Percentiles rank a stretch among this genome's conserved stretches.
These are phyloP conservation scores for Strix aluco DNA, from an alignment of 2,113 vertebrate genomes.

Conservation along the genomic window DNA sequence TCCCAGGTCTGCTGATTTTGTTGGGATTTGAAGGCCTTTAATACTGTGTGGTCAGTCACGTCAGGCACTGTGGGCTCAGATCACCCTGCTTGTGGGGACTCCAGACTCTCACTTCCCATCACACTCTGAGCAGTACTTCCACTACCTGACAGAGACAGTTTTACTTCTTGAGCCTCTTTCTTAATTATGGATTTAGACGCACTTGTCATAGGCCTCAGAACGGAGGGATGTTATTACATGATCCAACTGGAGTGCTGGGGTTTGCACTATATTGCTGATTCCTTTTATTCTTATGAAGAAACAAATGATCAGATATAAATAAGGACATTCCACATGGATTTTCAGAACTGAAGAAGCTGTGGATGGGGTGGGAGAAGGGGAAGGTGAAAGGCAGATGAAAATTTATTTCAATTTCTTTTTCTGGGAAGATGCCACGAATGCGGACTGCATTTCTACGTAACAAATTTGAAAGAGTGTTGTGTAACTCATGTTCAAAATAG, in stretches of 20 bases:
- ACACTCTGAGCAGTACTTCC: neutral
- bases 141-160: neutral
- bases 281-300: neutral
- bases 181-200: neutral
- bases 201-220: neutral
- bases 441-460: neutral
- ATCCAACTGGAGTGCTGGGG: neutral
- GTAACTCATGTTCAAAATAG: conserved; percentile 63
- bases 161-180: neutral
- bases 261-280: neutral
- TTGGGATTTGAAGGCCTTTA: neutral
- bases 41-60: accelerated
- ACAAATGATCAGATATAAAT: neutral
- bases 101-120: neutral
- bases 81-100: neutral
- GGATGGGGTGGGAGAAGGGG: neutral
- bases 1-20: accelerated
- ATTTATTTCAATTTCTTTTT: neutral
- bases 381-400: neutral
- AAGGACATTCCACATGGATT: neutral
- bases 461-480: conserved; percentile 36
- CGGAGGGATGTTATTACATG: neutral
- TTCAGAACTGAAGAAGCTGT: neutral
- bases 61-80: neutral
- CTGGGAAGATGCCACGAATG: neutral